phyloP scores from a whole-genome alignment of 2,797 vertebrate species.

The Hephaestus fuliginosus region DNA sequence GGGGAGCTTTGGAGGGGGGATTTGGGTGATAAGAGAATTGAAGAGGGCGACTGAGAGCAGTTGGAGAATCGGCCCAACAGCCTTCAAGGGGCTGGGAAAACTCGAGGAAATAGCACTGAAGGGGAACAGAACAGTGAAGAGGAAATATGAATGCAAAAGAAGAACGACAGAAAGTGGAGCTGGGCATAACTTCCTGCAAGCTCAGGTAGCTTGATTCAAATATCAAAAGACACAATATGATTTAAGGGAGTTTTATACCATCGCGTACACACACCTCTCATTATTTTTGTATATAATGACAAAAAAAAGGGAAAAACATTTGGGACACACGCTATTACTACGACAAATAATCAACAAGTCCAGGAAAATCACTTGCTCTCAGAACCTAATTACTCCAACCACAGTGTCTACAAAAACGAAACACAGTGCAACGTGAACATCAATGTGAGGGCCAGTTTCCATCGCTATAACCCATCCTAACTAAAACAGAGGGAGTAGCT shows the following conservation, averaged over 20 bases:
- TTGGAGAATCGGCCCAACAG: constrained; percentile 18
- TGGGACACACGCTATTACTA: background rate
- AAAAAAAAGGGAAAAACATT: constrained; percentile 20
- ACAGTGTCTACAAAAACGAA: constrained; percentile 6
- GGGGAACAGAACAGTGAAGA: constrained; percentile 5
- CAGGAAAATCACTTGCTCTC: background rate
- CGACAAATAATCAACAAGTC: background rate
- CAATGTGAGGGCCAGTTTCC: background rate
- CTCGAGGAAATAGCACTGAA: constrained; percentile 17
- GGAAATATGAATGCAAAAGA: background rate
- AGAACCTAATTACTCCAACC: background rate
- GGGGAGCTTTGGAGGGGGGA: constrained; percentile 16
- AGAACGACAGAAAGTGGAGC: constrained; percentile 3
- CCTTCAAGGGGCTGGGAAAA: constrained; percentile 2
- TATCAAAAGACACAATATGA: background rate
- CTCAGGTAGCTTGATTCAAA: constrained; percentile 10
- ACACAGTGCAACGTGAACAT: background rate
- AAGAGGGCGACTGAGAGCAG: constrained; percentile 48
- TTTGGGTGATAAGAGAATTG: constrained; percentile 53
- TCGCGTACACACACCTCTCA: background rate
- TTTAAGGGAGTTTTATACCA: constrained; percentile 5
- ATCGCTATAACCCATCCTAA: constrained; percentile 10
- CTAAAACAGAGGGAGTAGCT: constrained; percentile 6
- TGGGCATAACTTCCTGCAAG: constrained; percentile 4
- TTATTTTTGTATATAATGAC: background rate